A percentile compares a stretch with the other conserved stretches of the same genome.
Evolutionary conservation across 2,888 invertebrate genomes (phyloP).

Genomic region (Papilio protenor): DNA sequence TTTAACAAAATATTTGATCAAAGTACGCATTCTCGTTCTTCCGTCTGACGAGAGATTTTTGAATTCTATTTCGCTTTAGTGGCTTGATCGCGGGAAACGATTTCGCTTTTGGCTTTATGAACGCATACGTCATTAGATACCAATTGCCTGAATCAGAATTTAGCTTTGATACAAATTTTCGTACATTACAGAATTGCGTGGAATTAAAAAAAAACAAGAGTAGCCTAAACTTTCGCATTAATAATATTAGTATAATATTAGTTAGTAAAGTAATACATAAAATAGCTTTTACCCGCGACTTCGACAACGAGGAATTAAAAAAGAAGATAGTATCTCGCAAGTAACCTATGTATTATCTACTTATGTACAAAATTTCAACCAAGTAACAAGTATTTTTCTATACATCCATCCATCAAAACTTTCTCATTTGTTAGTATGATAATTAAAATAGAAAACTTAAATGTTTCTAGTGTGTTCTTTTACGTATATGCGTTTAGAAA

Average conservation of each 20-base stretch:
- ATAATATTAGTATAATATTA: no score
- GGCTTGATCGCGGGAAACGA: not conserved
- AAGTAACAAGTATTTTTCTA: no score
- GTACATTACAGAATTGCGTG: not conserved
- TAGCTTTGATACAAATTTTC: slow-evolving; percentile 7
- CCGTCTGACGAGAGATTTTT: slow-evolving; percentile 4
- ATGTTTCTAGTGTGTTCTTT: not conserved
- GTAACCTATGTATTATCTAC: no score
- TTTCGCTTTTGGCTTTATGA: slow-evolving; percentile 14
- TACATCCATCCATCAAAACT: no score
- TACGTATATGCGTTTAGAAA: not conserved
- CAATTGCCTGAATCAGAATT: not conserved
- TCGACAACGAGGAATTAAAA: no score
- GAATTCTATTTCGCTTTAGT: slow-evolving; percentile 12
- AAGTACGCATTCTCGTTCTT: not conserved
- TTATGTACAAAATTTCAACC: no score
- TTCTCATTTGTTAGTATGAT: no score
- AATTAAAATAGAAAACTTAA: not conserved
- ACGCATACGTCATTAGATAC: slow-evolving; percentile 13
- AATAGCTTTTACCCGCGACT: no score
- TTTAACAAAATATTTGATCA: not conserved
- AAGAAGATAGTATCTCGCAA: no score
- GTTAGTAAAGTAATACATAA: no score
- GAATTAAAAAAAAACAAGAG: no score
- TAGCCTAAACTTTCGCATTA: no score